These are phyloP conservation scores for Camelus dromedarius DNA, from an alignment of 2,113 vertebrate species.

Conservation along the genomic window DNA sequence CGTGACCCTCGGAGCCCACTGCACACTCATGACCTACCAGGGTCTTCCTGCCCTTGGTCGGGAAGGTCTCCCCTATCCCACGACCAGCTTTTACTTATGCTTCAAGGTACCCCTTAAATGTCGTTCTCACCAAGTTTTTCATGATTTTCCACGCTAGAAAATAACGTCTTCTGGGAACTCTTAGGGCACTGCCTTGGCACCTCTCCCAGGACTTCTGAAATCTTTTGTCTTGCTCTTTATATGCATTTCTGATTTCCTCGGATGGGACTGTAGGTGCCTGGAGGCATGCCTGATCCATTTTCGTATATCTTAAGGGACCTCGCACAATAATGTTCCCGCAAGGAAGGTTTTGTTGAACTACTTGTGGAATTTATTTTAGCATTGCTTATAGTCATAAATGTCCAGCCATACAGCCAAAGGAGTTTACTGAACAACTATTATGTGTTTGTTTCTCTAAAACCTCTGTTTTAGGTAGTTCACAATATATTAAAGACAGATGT, in stretches of 20 bases:
- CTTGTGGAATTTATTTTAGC: constrained; percentile 64
- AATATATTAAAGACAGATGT: not conserved
- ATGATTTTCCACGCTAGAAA: constrained; percentile 23
- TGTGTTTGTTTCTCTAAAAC: not conserved
- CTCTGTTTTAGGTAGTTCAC: not conserved
- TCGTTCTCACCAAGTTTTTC: not conserved
- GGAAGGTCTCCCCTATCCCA: not conserved
- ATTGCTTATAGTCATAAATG: not conserved
- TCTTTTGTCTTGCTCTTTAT: constrained; percentile 46
- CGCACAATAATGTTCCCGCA: constrained; percentile 58
- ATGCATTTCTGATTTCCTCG: constrained; percentile 50
- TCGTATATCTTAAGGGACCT: constrained; percentile 61
- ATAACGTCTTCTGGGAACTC: not conserved
- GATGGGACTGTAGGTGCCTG: constrained; percentile 50
- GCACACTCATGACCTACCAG: not conserved
- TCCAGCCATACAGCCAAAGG: not conserved
- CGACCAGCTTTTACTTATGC: not conserved
- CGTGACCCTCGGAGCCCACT: not conserved
- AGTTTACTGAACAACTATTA: not conserved
- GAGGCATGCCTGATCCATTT: constrained; percentile 55
- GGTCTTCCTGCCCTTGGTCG: not conserved
- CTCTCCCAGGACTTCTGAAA: not conserved
- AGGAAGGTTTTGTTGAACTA: constrained; percentile 68
- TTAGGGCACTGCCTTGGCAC: constrained; percentile 28
- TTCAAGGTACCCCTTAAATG: constrained; percentile 1